Percentiles rank a stretch among this genome's conserved stretches.
Conservation (phyloP, 2,888 invertebrate genomes). For the Acanthosepion lycidas region DNA sequence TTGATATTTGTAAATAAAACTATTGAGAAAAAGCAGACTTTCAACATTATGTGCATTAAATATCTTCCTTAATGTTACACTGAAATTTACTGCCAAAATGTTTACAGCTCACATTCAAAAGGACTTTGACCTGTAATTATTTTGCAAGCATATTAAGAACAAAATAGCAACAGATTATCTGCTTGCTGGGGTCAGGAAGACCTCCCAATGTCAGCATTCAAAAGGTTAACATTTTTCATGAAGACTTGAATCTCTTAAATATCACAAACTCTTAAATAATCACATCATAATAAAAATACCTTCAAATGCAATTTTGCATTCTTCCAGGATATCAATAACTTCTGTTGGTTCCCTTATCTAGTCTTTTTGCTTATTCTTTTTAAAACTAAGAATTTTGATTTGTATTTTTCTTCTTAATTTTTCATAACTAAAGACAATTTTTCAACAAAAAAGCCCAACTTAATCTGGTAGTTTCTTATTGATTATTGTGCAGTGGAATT, state of each 20-base stretch:
- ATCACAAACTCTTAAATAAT: background rate
- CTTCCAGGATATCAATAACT: background rate
- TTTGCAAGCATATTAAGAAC: too few relatives aligned
- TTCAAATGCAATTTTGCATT: background rate
- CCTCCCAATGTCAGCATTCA: background rate
- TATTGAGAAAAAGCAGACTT: too few relatives aligned
- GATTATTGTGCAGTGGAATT: slow-evolving; percentile 33
- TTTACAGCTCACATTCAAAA: too few relatives aligned
- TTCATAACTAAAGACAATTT: background rate
- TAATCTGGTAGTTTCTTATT: background rate
- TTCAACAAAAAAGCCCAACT: background rate
- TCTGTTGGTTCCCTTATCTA: background rate
- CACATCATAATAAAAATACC: background rate
- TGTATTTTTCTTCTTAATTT: background rate
- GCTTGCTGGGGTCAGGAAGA: too few relatives aligned
- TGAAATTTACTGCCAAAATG: too few relatives aligned
- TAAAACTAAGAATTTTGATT: background rate
- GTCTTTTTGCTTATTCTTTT: background rate
- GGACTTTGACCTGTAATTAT: too few relatives aligned
- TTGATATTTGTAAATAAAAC: too few relatives aligned
- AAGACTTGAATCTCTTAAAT: background rate
- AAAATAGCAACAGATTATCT: too few relatives aligned
- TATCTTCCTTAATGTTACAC: too few relatives aligned
- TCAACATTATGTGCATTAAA: too few relatives aligned
- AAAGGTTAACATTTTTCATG: background rate